These are phyloP conservation scores for Mythimna impura DNA, from an alignment of 2,888 invertebrate genomes.

Conservation along the genomic window DNA sequence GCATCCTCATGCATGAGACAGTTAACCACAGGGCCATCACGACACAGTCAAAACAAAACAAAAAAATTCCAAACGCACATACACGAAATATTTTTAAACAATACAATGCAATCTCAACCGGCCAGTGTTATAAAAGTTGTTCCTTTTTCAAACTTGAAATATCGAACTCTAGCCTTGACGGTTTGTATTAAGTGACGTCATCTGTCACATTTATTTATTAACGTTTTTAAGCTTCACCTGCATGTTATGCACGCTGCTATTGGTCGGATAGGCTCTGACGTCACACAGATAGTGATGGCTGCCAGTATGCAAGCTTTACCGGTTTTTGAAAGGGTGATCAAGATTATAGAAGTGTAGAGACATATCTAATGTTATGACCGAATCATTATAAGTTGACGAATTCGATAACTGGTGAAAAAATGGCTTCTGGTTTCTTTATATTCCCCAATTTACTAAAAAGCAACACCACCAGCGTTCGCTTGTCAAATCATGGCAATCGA, in stretches of 20 bases:
- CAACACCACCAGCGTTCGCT: too few species aligned
- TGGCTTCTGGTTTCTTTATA: too few species aligned
- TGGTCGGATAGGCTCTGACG: slow-evolving; percentile 32
- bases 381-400: neutral
- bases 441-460: too few species aligned
- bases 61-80: neutral
- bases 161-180: slow-evolving; percentile 52
- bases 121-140: slow-evolving; percentile 19
- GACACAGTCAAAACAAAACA: neutral
- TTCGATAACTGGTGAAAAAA: neutral
- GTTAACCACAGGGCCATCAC: too few species aligned
- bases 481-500: too few species aligned
- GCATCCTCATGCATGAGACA: too few species aligned
- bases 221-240: slow-evolving; percentile 48
- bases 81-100: neutral
- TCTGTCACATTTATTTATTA: slow-evolving; percentile 37
- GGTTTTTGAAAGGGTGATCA: slow-evolving; percentile 35
- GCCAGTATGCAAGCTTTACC: slow-evolving; percentile 39
- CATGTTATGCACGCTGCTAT: slow-evolving; percentile 35
- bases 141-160: slow-evolving; percentile 54
- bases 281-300: slow-evolving; percentile 41
- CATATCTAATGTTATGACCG: neutral
- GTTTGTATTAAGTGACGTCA: slow-evolving; percentile 50
- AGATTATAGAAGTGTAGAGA: neutral
- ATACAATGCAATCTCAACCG: slow-evolving; percentile 3